Percentiles rank a stretch among this genome's conserved stretches.
These are phyloP conservation scores for Brachystomella parvula DNA, from an alignment of 1,140 invertebrate species.

Conservation along the genomic window DNA sequence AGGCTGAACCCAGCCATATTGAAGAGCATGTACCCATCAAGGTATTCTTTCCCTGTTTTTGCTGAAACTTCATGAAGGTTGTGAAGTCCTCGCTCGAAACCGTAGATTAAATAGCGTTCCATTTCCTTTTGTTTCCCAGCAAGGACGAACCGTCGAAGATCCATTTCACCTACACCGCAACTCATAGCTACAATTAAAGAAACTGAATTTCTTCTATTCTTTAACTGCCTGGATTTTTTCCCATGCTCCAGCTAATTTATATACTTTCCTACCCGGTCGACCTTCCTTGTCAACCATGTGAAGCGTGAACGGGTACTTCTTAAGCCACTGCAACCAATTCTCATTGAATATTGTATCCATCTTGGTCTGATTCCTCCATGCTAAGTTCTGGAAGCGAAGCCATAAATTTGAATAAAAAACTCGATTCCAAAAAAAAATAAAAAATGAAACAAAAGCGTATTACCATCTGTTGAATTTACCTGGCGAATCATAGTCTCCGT, in stretches of 20 bases:
- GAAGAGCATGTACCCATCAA: not conserved
- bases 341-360: not conserved
- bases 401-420: not conserved
- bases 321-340: not conserved
- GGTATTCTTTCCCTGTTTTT: not conserved
- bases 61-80: not conserved
- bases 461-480: not conserved
- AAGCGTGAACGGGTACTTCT: not conserved
- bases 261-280: not conserved
- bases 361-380: not conserved
- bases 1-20: not conserved
- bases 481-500: not conserved
- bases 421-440: not conserved
- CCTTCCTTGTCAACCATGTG: not conserved
- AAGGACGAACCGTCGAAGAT: not conserved
- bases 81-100: not conserved
- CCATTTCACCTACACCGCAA: not conserved
- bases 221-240: not conserved
- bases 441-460: too few species aligned
- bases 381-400: not conserved
- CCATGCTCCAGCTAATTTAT: not conserved
- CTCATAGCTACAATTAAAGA: not conserved
- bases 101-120: not conserved
- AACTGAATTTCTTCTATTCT: not conserved
- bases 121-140: not conserved